Percentiles rank a stretch among this genome's conserved stretches.
Conservation (phyloP, 2,888 invertebrate species). For the Gnatocerus cornutus region DNA sequence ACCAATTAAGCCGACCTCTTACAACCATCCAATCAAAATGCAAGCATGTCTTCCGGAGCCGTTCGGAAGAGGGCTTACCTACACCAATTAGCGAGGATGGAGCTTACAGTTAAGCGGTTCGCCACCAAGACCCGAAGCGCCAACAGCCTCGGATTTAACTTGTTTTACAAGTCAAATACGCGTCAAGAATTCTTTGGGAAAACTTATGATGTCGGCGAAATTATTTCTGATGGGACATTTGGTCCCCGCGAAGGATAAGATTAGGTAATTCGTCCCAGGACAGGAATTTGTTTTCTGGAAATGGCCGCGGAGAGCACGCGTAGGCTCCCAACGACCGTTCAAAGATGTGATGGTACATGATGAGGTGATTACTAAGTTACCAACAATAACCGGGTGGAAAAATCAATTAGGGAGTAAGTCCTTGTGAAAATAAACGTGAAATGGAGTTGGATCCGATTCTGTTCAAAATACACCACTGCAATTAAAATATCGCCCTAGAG, state of each 20-base stretch:
- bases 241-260: slow-evolving; percentile 3
- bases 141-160: slow-evolving; percentile 26
- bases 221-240: slow-evolving; percentile 21
- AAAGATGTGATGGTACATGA: slow-evolving; percentile 1
- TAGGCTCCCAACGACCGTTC: slow-evolving; percentile 6
- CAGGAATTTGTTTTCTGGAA: slow-evolving; percentile 19
- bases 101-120: slow-evolving; percentile 30
- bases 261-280: slow-evolving; percentile 19
- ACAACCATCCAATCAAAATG: slow-evolving; percentile 4
- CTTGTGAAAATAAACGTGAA: too few relatives aligned
- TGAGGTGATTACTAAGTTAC: not conserved
- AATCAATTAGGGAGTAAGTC: not conserved
- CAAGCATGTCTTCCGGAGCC: slow-evolving; percentile 7
- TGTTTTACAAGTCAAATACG: slow-evolving; percentile 40
- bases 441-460: too few relatives aligned
- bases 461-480: too few relatives aligned
- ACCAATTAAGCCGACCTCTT: not conserved
- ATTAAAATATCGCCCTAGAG: too few relatives aligned
- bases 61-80: slow-evolving; percentile 22
- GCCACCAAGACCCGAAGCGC: slow-evolving; percentile 22
- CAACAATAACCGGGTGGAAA: not conserved
- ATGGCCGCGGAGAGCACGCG: slow-evolving; percentile 1
- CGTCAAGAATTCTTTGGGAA: slow-evolving; percentile 1
- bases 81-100: slow-evolving; percentile 25
- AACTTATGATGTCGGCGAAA: not conserved